Conservation (phyloP, 2,797 vertebrate species). For the Rousettus madagascariensis region DNA sequence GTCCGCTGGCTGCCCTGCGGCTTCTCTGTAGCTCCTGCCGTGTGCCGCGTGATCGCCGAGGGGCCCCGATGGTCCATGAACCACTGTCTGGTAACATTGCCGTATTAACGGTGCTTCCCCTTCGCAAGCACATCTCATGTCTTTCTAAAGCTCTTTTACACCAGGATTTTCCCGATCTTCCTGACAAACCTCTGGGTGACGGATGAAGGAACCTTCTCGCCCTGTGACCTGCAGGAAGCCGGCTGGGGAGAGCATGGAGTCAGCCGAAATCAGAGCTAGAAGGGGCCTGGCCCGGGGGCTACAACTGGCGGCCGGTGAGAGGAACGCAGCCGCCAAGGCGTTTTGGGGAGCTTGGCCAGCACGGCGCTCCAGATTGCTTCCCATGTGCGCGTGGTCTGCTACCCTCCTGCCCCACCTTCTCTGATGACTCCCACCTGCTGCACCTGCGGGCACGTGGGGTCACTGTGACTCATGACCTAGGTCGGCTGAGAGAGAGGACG, state of each 20-base stretch:
- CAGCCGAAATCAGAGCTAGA: not conserved
- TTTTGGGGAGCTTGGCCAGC: not conserved
- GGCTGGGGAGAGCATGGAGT: not conserved
- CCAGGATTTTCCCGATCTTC: not conserved
- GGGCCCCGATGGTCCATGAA: not conserved
- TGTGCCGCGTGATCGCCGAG: no score
- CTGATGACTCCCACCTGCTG: not conserved
- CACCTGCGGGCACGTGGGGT: not conserved
- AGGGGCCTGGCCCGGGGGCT: not conserved
- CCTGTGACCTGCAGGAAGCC: not conserved
- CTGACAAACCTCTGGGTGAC: not conserved
- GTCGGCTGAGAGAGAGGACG: accelerated
- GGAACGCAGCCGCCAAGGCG: accelerated
- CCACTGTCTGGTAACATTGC: not conserved
- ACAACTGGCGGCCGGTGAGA: not conserved
- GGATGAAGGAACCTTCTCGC: not conserved
- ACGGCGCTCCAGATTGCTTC: accelerated
- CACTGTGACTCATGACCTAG: not conserved
- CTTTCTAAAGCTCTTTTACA: not conserved
- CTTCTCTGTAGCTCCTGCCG: not conserved
- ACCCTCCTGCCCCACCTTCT: not conserved
- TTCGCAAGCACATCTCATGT: not conserved
- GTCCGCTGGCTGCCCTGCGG: accelerated
- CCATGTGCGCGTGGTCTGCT: accelerated
- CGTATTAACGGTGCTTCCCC: not conserved